Evolutionary conservation across 1,140 invertebrate genomes (phyloP), one percentile per base, ranked within the genome.

Genomic region (Zophobas atratus): DNA sequence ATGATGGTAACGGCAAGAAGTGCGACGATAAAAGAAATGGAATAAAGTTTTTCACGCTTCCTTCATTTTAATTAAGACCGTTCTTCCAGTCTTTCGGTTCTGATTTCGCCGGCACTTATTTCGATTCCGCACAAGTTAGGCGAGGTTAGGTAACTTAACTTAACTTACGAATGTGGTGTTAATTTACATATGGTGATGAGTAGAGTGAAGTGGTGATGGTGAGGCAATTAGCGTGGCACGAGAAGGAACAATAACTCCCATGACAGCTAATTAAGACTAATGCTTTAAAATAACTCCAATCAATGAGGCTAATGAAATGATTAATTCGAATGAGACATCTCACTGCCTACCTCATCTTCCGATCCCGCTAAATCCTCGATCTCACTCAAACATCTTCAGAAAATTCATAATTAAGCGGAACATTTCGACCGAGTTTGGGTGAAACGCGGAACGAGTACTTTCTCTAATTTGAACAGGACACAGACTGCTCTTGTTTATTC

Each of bases 401-500:
- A 39, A 39, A 63, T 63, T 32, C 39, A 67, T 67, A 67, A 43
- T 67, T 67, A 41, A 43, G 39, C 33, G 33, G 43, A 67, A 67
- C 60, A 48, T 67, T 67, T 67, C 60, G 39, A 43, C 32, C 39
- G 60, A 51, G 49, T 51, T 51, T 6, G 2, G 6, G 49, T 20
- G 20, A 2, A 67, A 43, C 60, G 43, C 60, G n/a, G 46, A 73
- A 73, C 49, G 49, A 32, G 49, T 55, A 72, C 70, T 72, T 72
- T 39, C 70, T 72, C 51, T 51, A 72, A 73, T 73, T 55, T 53
- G 71, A 49, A 73, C 71, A 73, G 71, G 35, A 73, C 71, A 56
- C 71, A 73, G 71, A 55, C 71, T 73, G 71, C 49, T 73, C 71
- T 73, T 73, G 71, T 73, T 73, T 73, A 73, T 73, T 73, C 71